phyloP scores from a whole-genome alignment of 2,888 invertebrate species.

The Yponomeuta evonymella region DNA sequence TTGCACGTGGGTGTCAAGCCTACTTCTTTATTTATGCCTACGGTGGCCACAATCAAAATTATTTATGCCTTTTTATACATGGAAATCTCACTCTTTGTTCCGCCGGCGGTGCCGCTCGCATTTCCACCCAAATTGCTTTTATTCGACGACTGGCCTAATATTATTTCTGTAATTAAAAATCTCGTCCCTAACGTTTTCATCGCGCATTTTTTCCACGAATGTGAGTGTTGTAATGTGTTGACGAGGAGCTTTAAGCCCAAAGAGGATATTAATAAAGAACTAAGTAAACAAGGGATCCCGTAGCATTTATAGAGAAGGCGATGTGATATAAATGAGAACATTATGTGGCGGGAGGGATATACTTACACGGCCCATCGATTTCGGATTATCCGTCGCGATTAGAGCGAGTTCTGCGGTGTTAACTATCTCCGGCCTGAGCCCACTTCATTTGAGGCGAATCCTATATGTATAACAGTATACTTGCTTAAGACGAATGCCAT shows the following conservation, averaged over 20 bases:
- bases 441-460: conserved; percentile 20
- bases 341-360: conserved; percentile 9
- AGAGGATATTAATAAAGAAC: neutral
- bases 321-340: conserved; percentile 13
- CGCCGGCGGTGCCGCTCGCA: conserved; percentile 30
- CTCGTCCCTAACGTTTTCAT: conserved; percentile 53
- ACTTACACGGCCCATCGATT: conserved; percentile 48
- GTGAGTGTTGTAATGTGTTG: conserved; percentile 2
- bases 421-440: conserved; percentile 38
- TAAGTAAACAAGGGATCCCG: conserved; percentile 1
- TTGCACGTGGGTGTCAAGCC: conserved; percentile 48
- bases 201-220: conserved; percentile 5
- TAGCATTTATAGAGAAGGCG: conserved; percentile 2
- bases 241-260: neutral
- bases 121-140: conserved; percentile 56
- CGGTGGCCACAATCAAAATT: conserved; percentile 63
- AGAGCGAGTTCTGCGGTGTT: conserved; percentile 44
- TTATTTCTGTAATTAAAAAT: conserved; percentile 70
- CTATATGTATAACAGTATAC: neutral
- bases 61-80: conserved; percentile 65
- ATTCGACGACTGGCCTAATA: conserved; percentile 65
- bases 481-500: neutral
- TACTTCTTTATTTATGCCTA: conserved; percentile 62
- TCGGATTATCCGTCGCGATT: conserved; percentile 55
- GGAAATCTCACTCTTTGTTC: conserved; percentile 61